phyloP scores from a whole-genome alignment of 2,113 vertebrate genomes.

The Balaenoptera acutorostrata region DNA sequence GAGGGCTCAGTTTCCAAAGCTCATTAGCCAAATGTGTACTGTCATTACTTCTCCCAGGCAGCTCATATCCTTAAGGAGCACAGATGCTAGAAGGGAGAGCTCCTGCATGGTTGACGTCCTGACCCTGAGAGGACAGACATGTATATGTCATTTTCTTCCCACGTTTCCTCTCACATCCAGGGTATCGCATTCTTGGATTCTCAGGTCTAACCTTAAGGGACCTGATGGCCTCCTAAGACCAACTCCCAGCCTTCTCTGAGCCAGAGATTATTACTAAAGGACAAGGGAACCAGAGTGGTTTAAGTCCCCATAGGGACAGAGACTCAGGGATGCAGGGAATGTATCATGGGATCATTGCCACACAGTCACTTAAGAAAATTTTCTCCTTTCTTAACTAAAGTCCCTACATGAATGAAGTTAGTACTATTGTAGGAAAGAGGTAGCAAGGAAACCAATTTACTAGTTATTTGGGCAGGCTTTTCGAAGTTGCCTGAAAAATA shows the following conservation, averaged over 20 bases:
- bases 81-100: neutral
- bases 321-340: neutral
- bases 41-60: neutral
- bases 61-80: neutral
- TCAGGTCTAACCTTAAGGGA: neutral
- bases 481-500: neutral
- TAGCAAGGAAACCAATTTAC: neutral
- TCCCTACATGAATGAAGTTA: neutral
- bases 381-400: neutral
- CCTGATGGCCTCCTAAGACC: neutral
- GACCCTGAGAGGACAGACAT: neutral
- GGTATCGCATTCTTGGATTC: neutral
- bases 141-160: accelerated
- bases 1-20: neutral
- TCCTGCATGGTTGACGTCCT: neutral
- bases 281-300: neutral
- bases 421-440: neutral
- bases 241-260: neutral
- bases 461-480: neutral
- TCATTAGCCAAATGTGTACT: neutral
- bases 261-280: neutral
- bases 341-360: neutral
- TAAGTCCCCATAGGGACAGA: neutral
- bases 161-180: neutral
- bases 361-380: neutral